phyloP scores from a whole-genome alignment of 2,797 vertebrate species.

The Sandelia bainsii region DNA sequence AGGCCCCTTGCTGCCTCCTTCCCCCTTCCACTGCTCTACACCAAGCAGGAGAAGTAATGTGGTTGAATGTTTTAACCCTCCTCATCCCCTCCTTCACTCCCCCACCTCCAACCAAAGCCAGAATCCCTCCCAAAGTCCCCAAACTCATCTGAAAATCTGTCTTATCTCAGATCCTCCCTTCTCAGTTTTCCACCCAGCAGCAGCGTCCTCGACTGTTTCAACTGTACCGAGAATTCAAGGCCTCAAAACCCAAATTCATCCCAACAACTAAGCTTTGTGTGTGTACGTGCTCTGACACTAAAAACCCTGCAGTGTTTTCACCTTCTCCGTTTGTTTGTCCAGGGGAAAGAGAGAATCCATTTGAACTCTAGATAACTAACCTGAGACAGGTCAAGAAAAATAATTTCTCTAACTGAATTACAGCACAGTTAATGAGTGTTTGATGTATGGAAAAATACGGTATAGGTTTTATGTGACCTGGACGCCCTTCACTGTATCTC shows the following conservation, averaged over 20 bases:
- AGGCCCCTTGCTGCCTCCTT: not conserved
- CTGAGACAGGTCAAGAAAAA: not conserved
- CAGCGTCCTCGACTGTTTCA: constrained; percentile 3
- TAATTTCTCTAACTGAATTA: not conserved
- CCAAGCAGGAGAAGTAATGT: constrained; percentile 14
- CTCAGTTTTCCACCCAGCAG: constrained; percentile 16
- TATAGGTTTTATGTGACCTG: too few relatives aligned
- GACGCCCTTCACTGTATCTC: too few relatives aligned
- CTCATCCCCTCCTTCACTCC: not conserved
- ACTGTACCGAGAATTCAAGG: constrained; percentile 17
- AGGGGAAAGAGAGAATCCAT: not conserved
- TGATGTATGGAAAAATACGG: too few relatives aligned
- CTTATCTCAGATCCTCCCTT: constrained; percentile 51
- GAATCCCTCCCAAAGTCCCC: constrained; percentile 59
- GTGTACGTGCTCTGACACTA: not conserved
- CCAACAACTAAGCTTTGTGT: constrained; percentile 1
- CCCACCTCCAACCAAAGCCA: constrained; percentile 30
- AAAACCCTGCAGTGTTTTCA: not conserved
- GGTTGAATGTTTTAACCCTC: constrained; percentile 33
- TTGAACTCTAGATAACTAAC: not conserved
- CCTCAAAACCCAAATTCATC: constrained; percentile 19
- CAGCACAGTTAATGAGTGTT: too few relatives aligned
- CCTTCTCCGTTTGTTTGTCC: not conserved
- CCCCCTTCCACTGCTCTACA: not conserved
- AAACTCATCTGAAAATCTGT: constrained; percentile 66